Evolutionary conservation across 2,797 vertebrate genomes (phyloP).

Genomic region (Urocyon cinereoargenteus): DNA sequence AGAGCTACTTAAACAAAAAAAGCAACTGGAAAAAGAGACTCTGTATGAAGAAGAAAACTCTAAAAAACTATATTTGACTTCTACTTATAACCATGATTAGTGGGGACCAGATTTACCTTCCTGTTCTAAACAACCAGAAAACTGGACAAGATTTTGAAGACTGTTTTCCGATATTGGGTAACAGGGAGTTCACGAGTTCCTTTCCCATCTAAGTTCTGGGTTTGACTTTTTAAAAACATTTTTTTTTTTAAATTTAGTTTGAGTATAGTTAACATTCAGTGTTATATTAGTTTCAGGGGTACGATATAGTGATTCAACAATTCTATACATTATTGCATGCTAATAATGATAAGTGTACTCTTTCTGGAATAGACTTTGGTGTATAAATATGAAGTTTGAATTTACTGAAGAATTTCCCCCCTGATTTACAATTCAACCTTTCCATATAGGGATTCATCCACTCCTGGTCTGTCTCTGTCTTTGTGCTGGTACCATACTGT

Average conservation of each 20-base stretch:
- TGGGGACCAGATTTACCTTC: background rate
- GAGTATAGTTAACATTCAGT: background rate
- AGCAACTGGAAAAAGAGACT: background rate
- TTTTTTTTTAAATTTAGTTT: background rate
- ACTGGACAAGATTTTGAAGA: background rate
- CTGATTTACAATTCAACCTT: background rate
- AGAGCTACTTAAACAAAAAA: background rate
- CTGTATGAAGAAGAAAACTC: background rate
- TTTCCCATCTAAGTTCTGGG: background rate
- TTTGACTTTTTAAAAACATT: background rate
- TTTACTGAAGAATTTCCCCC: background rate
- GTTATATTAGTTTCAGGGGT: background rate
- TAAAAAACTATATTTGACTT: background rate
- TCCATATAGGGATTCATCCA: background rate
- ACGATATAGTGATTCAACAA: background rate
- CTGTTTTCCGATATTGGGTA: background rate
- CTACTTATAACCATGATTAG: background rate
- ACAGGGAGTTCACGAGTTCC: background rate
- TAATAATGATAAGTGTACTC: background rate
- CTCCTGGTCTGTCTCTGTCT: background rate
- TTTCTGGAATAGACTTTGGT: background rate
- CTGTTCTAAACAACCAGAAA: background rate
- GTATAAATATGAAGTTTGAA: background rate
- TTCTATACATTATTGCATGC: background rate
- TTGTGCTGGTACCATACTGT: background rate